Evolutionary conservation across 2,888 invertebrate species (phyloP).

Genomic region (Tribolium freemani): DNA sequence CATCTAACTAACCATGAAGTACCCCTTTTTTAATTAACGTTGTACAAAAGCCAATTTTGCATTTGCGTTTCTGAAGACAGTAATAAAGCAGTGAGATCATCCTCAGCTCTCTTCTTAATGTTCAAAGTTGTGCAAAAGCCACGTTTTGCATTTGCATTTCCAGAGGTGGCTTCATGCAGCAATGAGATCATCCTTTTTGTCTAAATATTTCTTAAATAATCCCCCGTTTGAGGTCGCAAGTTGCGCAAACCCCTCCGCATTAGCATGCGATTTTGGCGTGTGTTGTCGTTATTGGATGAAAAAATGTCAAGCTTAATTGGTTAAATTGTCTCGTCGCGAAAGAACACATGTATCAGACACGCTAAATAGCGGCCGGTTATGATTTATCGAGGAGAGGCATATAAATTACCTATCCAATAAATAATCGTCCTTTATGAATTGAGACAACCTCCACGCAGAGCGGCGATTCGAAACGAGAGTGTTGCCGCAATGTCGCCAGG

Average conservation of each 20-base stretch:
- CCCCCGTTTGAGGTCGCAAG: not conserved
- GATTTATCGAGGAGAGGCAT: slow-evolving; percentile 44
- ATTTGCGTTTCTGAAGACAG: too few species aligned
- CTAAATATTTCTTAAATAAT: not conserved
- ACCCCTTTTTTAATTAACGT: too few species aligned
- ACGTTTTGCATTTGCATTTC: too few species aligned
- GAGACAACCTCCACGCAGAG: slow-evolving; percentile 42
- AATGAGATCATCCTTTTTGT: too few species aligned
- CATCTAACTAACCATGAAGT: not conserved
- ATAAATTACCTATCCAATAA: slow-evolving; percentile 39
- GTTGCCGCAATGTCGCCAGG: slow-evolving; percentile 42
- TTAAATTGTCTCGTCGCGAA: slow-evolving; percentile 37
- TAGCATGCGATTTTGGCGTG: slow-evolving; percentile 19
- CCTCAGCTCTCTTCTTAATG: too few species aligned
- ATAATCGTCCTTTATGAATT: slow-evolving; percentile 45
- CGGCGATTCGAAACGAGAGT: slow-evolving; percentile 23
- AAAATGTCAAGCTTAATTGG: slow-evolving; percentile 38
- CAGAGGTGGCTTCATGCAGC: too few species aligned
- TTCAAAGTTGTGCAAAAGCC: too few species aligned
- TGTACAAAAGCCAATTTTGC: too few species aligned
- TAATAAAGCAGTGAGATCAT: too few species aligned
- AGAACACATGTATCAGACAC: slow-evolving; percentile 39
- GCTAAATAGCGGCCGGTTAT: slow-evolving; percentile 34
- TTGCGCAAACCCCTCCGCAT: not conserved
- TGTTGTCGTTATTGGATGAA: slow-evolving; percentile 20